Conservation (phyloP, 2,888 invertebrate species). For the Drosophila phalerata region DNA sequence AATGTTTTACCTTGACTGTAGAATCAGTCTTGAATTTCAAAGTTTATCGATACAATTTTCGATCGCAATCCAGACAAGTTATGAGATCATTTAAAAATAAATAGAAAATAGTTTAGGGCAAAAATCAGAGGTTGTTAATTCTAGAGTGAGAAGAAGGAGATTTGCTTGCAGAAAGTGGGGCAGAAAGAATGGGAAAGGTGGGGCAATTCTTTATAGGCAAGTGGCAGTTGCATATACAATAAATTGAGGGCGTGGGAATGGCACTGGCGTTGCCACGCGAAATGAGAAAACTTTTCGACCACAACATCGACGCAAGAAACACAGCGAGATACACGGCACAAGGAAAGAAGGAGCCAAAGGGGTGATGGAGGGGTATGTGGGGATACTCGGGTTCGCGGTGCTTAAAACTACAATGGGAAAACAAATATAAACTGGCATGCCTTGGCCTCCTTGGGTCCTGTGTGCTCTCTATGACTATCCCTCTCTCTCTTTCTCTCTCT, state of each 20-base stretch:
- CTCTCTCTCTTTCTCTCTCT: background rate
- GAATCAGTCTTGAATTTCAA: too few species aligned
- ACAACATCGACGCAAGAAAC: constrained; percentile 71
- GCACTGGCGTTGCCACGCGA: constrained; percentile 59
- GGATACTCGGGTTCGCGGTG: constrained; percentile 32
- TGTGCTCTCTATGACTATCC: background rate
- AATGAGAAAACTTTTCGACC: constrained; percentile 79
- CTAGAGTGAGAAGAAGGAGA: background rate
- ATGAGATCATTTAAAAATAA: too few species aligned
- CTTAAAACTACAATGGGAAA: constrained; percentile 72
- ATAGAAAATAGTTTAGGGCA: too few species aligned
- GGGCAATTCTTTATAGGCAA: constrained; percentile 7
- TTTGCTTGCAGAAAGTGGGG: background rate
- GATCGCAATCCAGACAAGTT: too few species aligned
- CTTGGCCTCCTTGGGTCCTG: constrained; percentile 11
- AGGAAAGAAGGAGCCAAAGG: background rate
- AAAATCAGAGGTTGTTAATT: too few species aligned
- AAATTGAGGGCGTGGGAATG: constrained; percentile 28
- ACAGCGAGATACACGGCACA: constrained; percentile 14
- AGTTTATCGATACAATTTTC: too few species aligned
- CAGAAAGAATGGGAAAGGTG: too few species aligned
- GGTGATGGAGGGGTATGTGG: background rate
- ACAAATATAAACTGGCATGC: constrained; percentile 54
- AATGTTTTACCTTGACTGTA: too few species aligned
- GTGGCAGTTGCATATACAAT: constrained; percentile 19